A percentile compares a stretch with the other conserved stretches of the same genome.
These are phyloP conservation scores for Torymus auratus DNA, from an alignment of 2,888 invertebrate species.

Conservation along the genomic window DNA sequence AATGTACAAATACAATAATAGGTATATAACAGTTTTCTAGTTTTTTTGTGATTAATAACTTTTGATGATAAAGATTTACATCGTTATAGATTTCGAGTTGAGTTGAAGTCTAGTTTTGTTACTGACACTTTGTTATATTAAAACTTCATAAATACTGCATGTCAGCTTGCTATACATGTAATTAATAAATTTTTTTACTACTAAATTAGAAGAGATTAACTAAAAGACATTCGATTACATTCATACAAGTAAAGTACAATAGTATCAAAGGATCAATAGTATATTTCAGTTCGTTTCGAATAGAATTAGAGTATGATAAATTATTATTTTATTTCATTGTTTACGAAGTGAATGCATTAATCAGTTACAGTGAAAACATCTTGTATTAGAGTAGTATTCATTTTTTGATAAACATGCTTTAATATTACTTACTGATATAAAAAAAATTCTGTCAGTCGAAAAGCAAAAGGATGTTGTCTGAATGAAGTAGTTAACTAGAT, in stretches of 20 bases:
- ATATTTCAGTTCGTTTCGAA: neutral
- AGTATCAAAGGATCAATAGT: neutral
- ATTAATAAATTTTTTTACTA: constrained; percentile 13
- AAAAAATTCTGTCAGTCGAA: constrained; percentile 7
- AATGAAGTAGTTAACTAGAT: constrained; percentile 39
- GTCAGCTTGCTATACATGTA: constrained; percentile 45
- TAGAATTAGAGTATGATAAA: neutral
- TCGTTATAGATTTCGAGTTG: constrained; percentile 9
- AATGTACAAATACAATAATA: too few species aligned
- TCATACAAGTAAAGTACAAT: neutral
- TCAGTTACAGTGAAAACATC: neutral
- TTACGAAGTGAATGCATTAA: constrained; percentile 25
- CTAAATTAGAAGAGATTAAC: constrained; percentile 6
- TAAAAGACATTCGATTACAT: neutral
- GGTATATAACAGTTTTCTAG: neutral
- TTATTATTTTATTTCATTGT: constrained; percentile 4
- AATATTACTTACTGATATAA: constrained; percentile 15
- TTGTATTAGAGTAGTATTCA: constrained; percentile 19
- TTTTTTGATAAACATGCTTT: constrained; percentile 24
- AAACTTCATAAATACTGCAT: constrained; percentile 44
- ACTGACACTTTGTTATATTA: constrained; percentile 39
- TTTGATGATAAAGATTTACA: neutral
- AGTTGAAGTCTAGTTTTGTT: constrained; percentile 9
- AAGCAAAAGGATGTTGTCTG: constrained; percentile 46
- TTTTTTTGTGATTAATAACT: constrained; percentile 11